Evolutionary conservation across 1,140 invertebrate genomes (phyloP), one percentile per base, ranked within the genome.

Genomic region (Drosophila sp.): DNA sequence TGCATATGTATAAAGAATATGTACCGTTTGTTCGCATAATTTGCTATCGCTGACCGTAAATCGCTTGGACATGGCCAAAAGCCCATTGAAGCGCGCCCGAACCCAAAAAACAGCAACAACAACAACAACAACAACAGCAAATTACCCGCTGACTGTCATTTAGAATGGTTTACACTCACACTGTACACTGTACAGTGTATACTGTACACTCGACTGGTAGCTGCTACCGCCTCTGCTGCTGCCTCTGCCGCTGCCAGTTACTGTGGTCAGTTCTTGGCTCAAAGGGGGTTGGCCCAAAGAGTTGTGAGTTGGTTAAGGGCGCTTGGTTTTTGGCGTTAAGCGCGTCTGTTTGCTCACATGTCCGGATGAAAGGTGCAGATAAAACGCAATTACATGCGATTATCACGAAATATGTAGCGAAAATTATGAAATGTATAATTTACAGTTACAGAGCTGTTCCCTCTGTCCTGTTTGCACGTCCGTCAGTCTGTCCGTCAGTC

Each of bases 381-480:
- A 91, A 91, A 91, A 72, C 72, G 86, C 90, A 91, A 91, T 91
- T 91, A 91, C 82, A 90, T 91, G 90, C 90, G 90, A 91, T 91
- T 91, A 91, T 91, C 90, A 75, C 72, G 76, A 76, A 86, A 78
- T 80, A 89, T 83, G 83, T 90, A 76, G 80, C 84, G 62, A 89
- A 91, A 91, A 91, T 91, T 91, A 91, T 91, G 89, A 91, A 91
- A 91, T 89, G 64, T 91, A 90, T 90, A 91, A 91, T 91, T 91
- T 91, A 91, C 89, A 91, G 89, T 91, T 91, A 91, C 74, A 66
- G 45, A 57, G 53, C 46, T 65, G 57, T 41, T 58, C 41, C 34
- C 61, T 72, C 32, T 38, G 11, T 40, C n/a, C 45, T 8, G 8
- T 50, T 27, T 43, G 18, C 16, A 7, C 4, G 40, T 34, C 36